Conservation (phyloP, 2,113 vertebrate species). For the Cephalopholis sonnerati region DNA sequence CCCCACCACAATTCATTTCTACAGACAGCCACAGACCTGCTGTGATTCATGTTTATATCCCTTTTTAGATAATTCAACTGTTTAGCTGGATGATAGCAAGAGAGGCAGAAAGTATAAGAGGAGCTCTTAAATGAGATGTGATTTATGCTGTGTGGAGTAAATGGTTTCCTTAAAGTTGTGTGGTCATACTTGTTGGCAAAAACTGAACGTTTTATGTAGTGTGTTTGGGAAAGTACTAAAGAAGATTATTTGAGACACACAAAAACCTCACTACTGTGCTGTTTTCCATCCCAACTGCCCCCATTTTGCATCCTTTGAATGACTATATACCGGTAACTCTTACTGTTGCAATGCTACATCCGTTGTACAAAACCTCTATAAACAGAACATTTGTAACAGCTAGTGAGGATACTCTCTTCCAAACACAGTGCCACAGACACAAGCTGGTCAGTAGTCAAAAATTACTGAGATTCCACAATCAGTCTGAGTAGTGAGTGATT, state of each 20-base stretch:
- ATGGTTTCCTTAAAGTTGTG: not conserved
- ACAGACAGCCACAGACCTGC: constrained; percentile 44
- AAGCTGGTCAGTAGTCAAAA: not conserved
- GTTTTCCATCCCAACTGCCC: not conserved
- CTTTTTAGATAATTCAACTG: constrained; percentile 64
- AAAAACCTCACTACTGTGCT: not conserved
- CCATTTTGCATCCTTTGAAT: not conserved
- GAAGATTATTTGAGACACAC: not conserved
- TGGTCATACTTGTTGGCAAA: constrained; percentile 4
- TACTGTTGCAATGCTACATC: not conserved
- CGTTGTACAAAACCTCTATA: not conserved
- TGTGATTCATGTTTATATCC: constrained; percentile 71
- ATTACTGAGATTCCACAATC: not conserved
- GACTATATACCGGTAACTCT: not conserved
- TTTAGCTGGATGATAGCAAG: constrained; percentile 25
- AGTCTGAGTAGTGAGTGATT: not conserved
- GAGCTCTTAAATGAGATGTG: constrained; percentile 39
- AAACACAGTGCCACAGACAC: not conserved
- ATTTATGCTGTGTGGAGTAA: constrained; percentile 44
- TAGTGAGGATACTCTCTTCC: not conserved
- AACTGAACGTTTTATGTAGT: not conserved
- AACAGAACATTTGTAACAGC: not conserved
- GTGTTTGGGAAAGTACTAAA: constrained; percentile 26
- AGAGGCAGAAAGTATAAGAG: constrained; percentile 5
- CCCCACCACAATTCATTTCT: constrained; percentile 56